Evolutionary conservation across 2,888 invertebrate genomes (phyloP).

Genomic region (Glaucopsyche alexis): DNA sequence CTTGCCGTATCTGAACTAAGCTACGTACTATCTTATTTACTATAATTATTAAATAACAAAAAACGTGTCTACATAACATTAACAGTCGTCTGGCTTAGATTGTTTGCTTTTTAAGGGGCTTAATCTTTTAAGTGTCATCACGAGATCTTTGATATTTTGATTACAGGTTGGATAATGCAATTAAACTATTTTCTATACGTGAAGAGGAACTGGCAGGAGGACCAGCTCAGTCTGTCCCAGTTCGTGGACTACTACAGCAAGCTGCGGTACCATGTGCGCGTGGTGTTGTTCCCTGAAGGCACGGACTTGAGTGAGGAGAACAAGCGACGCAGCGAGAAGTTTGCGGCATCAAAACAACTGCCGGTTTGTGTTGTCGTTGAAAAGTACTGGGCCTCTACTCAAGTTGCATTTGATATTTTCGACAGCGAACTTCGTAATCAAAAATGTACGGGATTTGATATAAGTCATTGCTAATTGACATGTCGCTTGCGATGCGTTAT

Average conservation of each 20-base stretch:
- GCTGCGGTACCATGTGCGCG: slow-evolving; percentile 82
- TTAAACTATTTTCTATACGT: slow-evolving; percentile 91
- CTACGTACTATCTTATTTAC: neutral
- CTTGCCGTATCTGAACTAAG: neutral
- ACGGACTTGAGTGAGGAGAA: slow-evolving; percentile 89
- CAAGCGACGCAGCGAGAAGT: slow-evolving; percentile 84
- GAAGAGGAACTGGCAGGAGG: slow-evolving; percentile 89
- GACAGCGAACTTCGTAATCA: too few relatives aligned
- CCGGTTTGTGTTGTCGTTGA: slow-evolving; percentile 65
- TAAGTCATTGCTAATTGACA: too few relatives aligned
- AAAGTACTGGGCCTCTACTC: too few relatives aligned
- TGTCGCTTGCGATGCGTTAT: too few relatives aligned
- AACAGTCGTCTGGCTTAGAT: too few relatives aligned
- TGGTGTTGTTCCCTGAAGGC: slow-evolving; percentile 93
- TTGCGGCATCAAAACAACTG: slow-evolving; percentile 83
- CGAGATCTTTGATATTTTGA: slow-evolving; percentile 28
- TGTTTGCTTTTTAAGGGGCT: too few relatives aligned
- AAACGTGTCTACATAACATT: too few relatives aligned
- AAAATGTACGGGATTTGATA: neutral
- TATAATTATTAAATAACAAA: neutral
- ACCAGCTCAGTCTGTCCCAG: slow-evolving; percentile 83
- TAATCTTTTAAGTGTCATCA: too few relatives aligned
- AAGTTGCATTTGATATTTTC: too few relatives aligned
- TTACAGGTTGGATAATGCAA: slow-evolving; percentile 92
- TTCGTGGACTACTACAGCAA: slow-evolving; percentile 87